Conservation (phyloP, 2,797 vertebrate genomes). For the Parauchenoglanis ngamensis region DNA sequence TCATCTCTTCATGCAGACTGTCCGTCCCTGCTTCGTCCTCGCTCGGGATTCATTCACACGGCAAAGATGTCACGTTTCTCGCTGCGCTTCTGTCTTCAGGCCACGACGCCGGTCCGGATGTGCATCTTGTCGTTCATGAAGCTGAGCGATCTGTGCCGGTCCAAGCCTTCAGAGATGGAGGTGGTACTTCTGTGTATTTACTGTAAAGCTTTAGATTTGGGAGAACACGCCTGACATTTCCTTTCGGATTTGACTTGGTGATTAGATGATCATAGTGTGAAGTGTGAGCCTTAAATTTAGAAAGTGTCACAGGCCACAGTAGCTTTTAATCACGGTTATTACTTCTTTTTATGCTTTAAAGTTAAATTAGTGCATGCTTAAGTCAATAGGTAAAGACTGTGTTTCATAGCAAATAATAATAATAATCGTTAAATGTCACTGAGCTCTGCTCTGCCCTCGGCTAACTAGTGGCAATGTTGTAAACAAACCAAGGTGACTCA, state of each 20-base stretch:
- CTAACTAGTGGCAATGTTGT: constrained; percentile 3
- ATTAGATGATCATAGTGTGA: not conserved
- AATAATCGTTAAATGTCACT: not conserved
- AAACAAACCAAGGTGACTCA: constrained; percentile 26
- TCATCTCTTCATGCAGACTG: constrained; percentile 42
- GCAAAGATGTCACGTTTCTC: not conserved
- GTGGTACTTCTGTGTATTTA: not conserved
- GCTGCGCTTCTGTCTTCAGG: not conserved
- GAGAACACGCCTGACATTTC: not conserved
- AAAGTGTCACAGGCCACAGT: not conserved
- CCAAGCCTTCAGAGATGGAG: not conserved
- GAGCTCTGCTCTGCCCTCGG: not conserved
- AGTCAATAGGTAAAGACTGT: not conserved
- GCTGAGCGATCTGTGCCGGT: not conserved
- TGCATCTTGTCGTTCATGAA: not conserved
- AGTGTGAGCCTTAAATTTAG: not conserved
- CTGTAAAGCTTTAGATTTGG: not conserved
- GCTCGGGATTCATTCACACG: not conserved
- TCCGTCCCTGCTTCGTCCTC: not conserved
- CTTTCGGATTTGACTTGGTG: not conserved
- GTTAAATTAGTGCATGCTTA: constrained; percentile 14
- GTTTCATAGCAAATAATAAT: not conserved
- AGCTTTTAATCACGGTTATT: not conserved
- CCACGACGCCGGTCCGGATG: constrained; percentile 11
- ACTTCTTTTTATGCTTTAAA: not conserved